Percentiles rank a stretch among this genome's conserved stretches.
Conservation (phyloP, 2,888 invertebrate species). For the Norana najaformis region DNA sequence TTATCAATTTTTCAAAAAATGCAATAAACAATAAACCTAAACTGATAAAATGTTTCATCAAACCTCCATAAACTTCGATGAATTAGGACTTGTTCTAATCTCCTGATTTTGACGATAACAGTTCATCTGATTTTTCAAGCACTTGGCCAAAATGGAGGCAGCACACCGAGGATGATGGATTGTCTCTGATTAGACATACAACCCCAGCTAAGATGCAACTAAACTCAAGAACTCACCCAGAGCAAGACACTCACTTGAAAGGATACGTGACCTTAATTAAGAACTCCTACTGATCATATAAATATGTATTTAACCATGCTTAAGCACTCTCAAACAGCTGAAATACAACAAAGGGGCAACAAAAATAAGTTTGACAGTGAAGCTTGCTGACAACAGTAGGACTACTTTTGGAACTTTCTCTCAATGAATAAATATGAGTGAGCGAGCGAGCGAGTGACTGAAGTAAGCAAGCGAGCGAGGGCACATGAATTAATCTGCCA, state of each 20-base stretch:
- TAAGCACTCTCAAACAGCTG: not conserved
- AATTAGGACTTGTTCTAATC: not conserved
- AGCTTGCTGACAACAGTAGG: not conserved
- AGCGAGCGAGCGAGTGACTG: not conserved
- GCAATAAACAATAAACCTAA: too few relatives aligned
- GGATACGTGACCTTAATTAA: not conserved
- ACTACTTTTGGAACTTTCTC: not conserved
- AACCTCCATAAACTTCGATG: not conserved
- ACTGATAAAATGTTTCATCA: not conserved
- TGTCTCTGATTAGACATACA: not conserved
- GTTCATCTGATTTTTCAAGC: not conserved
- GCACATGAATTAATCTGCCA: too few relatives aligned
- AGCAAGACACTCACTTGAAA: not conserved
- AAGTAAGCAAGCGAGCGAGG: not conserved
- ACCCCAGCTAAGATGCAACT: not conserved
- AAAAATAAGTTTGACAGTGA: not conserved
- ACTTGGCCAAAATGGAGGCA: not conserved
- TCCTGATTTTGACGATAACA: not conserved
- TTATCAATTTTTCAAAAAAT: too few relatives aligned
- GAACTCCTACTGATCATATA: not conserved
- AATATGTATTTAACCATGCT: not conserved
- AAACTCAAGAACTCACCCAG: not conserved
- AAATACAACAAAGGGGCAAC: not conserved
- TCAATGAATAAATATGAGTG: not conserved
- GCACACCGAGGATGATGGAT: not conserved